These are phyloP conservation scores for Notoglanidium macrostoma DNA, from an alignment of 2,797 vertebrate species.

Conservation along the genomic window DNA sequence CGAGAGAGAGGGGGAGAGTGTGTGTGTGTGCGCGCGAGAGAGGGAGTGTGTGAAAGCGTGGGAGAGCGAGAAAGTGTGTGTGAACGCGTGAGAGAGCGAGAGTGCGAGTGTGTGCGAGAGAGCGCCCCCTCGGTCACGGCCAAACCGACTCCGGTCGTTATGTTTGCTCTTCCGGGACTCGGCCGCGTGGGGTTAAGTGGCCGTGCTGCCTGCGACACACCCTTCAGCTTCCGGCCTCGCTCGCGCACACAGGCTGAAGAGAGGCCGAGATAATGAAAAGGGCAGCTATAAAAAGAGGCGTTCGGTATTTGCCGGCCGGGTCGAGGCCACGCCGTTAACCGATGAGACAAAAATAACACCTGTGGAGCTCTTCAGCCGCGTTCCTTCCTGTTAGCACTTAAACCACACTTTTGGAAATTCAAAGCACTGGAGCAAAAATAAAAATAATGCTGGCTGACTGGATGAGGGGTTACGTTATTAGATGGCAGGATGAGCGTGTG, in stretches of 20 bases:
- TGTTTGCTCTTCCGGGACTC: not conserved
- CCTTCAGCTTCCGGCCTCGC: conserved; percentile 34
- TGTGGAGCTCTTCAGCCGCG: conserved; percentile 17
- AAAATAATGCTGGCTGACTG: not conserved
- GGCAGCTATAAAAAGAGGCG: conserved; percentile 48
- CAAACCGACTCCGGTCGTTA: conserved; percentile 19
- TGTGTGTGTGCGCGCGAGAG: too few relatives aligned
- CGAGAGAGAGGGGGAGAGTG: too few relatives aligned
- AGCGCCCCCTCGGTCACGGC: too few relatives aligned
- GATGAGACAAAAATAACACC: conserved; percentile 9
- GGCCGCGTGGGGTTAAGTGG: conserved; percentile 30
- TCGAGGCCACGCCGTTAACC: not conserved
- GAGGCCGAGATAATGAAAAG: conserved; percentile 54
- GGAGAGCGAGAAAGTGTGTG: too few relatives aligned
- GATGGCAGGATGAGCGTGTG: not conserved
- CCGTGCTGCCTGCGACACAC: conserved; percentile 45
- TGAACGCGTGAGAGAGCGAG: too few relatives aligned
- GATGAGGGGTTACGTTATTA: not conserved
- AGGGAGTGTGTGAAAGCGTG: too few relatives aligned
- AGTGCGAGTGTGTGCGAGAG: too few relatives aligned
- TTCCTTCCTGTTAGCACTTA: not conserved
- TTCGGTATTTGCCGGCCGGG: not conserved
- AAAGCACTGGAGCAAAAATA: not conserved
- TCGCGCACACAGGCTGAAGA: conserved; percentile 26
- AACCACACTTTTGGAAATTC: not conserved